Evolutionary conservation across 1,140 invertebrate species (phyloP).

Genomic region (Adelges cooleyi): DNA sequence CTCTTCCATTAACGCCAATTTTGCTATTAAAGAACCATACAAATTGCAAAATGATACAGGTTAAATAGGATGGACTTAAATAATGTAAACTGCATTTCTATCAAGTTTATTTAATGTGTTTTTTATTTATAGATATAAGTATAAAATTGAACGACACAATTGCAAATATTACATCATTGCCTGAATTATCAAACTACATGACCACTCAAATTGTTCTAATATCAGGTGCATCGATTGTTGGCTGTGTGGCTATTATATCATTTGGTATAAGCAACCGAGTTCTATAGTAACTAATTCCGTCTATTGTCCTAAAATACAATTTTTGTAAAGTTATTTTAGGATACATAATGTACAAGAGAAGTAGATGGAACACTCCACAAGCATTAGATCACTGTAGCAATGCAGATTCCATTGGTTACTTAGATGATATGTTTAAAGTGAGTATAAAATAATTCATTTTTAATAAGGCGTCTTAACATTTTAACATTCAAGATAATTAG

Average conservation of each 20-base stretch:
- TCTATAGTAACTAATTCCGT: neutral
- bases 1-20: constrained; percentile 1
- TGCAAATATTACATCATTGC: constrained; percentile 18
- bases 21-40: constrained; percentile 15
- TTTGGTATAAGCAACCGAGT: neutral
- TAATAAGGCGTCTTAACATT: neutral
- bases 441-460: constrained; percentile 38
- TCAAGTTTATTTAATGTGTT: neutral
- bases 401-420: constrained; percentile 74
- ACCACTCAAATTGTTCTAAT: constrained; percentile 15
- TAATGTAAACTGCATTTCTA: neutral
- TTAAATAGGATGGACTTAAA: no score
- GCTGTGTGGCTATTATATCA: constrained; percentile 9
- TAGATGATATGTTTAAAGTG: constrained; percentile 78
- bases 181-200: constrained; percentile 18
- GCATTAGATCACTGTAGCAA: constrained; percentile 69
- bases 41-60: constrained; percentile 12
- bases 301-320: no score
- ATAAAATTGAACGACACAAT: neutral
- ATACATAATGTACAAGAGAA: constrained; percentile 60
- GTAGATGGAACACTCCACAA: constrained; percentile 67
- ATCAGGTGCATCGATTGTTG: constrained; percentile 15
- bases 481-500: constrained; percentile 34
- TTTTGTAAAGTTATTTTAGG: constrained; percentile 33
- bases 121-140: neutral